Evolutionary conservation across 53 echinoderm and acorn worm species (phyloP), one percentile per base, ranked within the genome.

Genomic region (Patiria pectinifera): DNA sequence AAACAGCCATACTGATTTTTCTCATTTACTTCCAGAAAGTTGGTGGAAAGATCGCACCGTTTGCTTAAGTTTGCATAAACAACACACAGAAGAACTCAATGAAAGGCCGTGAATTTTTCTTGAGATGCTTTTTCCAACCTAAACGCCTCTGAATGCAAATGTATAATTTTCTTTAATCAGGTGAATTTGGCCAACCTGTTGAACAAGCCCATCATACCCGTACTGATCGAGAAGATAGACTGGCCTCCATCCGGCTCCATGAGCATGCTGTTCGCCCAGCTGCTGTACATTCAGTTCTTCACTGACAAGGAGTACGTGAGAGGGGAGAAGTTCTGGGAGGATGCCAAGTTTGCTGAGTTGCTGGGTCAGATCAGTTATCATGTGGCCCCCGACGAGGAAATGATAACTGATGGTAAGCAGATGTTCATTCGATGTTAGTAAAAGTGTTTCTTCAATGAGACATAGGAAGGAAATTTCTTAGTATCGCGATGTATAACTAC

Each of bases 181-280:
- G 96, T 98, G 45, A 98, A 98, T 83, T 89, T 98, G 48, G 98
- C 98, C 79, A 98, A 96, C 83, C 92, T 98, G 62, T 82, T 98
- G 78, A 98, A 98, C 80, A 98, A 98, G 79, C 98, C 98, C 87
- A 98, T 98, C 95, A 96, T 98, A 25, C 98, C 98, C 4, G 92
- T 98, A 12, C 95, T 98, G 21, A 94, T 98, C 45, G 98, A 98
- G 79, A 92, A 91, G 59, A 93, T 92, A 14, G 78, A 92, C 47
- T 98, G 98, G 98, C 98, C 98, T 7, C 98, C 98, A 35, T 89
- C 92, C 59, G 98, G 98, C 44, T 95, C 98, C 22, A 98, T 98
- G 98, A 98, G 98, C 83, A 95, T 98, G 95, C 92, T 98, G 14
- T 98, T 98, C 85, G 96, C 98, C n/a, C 98, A 97, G 80, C 98